These are phyloP conservation scores for Varroa destructor DNA, from an alignment of 1,140 invertebrate genomes.

Conservation along the genomic window DNA sequence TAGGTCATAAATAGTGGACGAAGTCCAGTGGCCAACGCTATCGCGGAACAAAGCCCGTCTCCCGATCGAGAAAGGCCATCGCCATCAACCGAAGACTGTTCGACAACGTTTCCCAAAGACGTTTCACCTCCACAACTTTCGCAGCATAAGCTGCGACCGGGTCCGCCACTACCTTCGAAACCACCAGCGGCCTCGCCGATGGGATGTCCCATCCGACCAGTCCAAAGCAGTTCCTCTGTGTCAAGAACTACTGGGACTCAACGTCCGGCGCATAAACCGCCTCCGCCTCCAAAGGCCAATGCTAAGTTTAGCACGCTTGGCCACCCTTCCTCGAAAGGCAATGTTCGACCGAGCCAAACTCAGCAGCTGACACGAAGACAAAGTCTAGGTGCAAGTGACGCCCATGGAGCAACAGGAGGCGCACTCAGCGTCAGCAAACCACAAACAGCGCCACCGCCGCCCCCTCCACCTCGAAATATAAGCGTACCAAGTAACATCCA, in stretches of 20 bases:
- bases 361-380: constrained; percentile 21
- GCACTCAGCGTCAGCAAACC: constrained; percentile 16
- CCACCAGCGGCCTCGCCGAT: constrained; percentile 1
- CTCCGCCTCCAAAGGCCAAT: constrained; percentile 5
- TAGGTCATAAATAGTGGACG: too few relatives aligned
- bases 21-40: too few relatives aligned
- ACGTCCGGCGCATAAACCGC: constrained; percentile 18
- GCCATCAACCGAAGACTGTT: background rate
- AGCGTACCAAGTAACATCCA: constrained; percentile 22
- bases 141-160: background rate
- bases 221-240: too few relatives aligned
- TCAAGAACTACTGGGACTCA: background rate
- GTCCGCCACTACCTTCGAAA: constrained; percentile 19
- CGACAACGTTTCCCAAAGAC: constrained; percentile 12
- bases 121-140: constrained; percentile 10
- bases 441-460: constrained; percentile 11
- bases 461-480: constrained; percentile 26
- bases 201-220: too few relatives aligned
- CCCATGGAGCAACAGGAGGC: background rate
- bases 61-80: constrained; percentile 5
- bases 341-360: constrained; percentile 19
- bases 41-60: background rate
- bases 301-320: constrained; percentile 20
- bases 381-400: constrained; percentile 5
- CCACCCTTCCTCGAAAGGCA: constrained; percentile 2